phyloP scores from a whole-genome alignment of 2,113 vertebrate genomes.

The Chitala chitala region DNA sequence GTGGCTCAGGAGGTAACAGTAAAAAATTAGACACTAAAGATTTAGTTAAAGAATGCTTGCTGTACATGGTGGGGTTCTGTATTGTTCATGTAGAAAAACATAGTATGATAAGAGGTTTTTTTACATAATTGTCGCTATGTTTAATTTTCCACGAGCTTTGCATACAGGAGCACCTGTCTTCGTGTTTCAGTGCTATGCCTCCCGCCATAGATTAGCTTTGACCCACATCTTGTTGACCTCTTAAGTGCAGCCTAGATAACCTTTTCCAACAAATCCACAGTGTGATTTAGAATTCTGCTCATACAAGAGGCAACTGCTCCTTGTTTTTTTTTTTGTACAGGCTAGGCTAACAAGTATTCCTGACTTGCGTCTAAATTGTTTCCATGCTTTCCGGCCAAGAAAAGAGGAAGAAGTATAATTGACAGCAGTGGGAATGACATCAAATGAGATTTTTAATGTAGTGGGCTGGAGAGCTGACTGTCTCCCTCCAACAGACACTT shows the following conservation, averaged over 20 bases:
- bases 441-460: conserved; percentile 26
- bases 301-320: no score
- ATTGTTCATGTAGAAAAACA: no score
- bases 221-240: not conserved
- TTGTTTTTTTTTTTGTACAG: not conserved
- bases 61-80: not conserved
- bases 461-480: not conserved
- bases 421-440: conserved; percentile 22
- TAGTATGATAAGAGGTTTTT: not conserved
- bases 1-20: no score
- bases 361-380: not conserved
- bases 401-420: conserved; percentile 6
- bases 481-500: conserved; percentile 54
- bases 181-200: not conserved
- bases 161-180: not conserved
- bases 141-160: not conserved
- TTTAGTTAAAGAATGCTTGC: no score
- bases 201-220: no score
- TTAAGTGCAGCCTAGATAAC: conserved; percentile 4
- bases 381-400: not conserved
- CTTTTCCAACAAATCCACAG: not conserved
- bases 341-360: not conserved
- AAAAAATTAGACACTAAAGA: no score
- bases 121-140: not conserved
- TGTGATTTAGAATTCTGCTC: not conserved